These are phyloP conservation scores for Syritta pipiens DNA, from an alignment of 2,888 invertebrate species.

Conservation along the genomic window DNA sequence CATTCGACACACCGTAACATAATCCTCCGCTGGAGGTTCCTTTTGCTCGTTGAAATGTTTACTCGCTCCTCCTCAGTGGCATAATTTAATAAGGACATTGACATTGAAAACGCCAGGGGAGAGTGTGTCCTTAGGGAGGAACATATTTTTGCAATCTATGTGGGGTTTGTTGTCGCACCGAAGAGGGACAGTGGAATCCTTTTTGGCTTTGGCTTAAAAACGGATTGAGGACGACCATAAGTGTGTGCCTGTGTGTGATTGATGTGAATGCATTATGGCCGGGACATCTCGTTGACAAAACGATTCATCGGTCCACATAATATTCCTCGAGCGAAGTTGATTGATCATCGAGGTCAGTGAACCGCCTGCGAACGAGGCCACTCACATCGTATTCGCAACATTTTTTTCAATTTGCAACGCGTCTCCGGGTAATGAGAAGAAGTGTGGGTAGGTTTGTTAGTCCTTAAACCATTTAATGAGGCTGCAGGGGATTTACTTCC, in stretches of 20 bases:
- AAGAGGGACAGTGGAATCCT: background rate
- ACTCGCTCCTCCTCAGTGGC: background rate
- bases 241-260: background rate
- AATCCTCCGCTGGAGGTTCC: background rate
- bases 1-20: background rate
- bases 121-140: background rate
- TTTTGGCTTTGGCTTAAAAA: background rate
- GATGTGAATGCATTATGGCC: background rate
- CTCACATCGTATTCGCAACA: too few species aligned
- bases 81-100: slow-evolving; percentile 14
- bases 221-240: background rate
- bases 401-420: too few species aligned
- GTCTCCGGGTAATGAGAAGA: too few species aligned
- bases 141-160: background rate
- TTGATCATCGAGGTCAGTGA: background rate
- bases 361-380: too few species aligned
- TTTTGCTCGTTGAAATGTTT: background rate
- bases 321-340: too few species aligned
- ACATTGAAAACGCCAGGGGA: slow-evolving; percentile 9
- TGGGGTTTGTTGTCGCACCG: background rate
- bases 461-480: too few species aligned
- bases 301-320: too few species aligned
- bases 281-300: background rate
- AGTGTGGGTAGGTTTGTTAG: too few species aligned
- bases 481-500: too few species aligned